Evolutionary conservation across 2,113 vertebrate species (phyloP).

Genomic region (Engystomops pustulosus): DNA sequence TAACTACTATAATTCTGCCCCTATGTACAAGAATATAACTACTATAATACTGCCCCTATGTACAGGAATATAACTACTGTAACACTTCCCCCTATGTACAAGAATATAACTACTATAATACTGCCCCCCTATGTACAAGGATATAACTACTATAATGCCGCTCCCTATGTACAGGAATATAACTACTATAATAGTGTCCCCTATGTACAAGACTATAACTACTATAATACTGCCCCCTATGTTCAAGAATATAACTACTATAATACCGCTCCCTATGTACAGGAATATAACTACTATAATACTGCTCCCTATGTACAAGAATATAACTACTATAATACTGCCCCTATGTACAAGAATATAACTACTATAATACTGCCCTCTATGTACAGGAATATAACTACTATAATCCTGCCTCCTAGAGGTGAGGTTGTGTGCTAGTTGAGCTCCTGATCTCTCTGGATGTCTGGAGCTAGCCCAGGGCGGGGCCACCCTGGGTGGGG

Average conservation of each 20-base stretch:
- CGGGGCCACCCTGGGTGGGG: no score
- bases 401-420: no score
- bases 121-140: neutral
- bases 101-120: neutral
- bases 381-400: no score
- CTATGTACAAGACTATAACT: neutral
- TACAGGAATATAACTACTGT: slow-evolving; percentile 5
- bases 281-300: no score
- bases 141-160: neutral
- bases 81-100: neutral
- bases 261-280: no score
- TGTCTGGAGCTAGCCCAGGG: no score
- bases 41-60: neutral
- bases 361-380: neutral
- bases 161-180: neutral
- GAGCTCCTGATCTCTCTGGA: no score
- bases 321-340: neutral
- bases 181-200: neutral
- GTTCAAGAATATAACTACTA: no score
- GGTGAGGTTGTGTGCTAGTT: no score
- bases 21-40: neutral
- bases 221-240: neutral
- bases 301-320: neutral
- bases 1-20: neutral
- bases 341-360: neutral